Percentiles rank a stretch among this genome's conserved stretches.
Conservation (phyloP, 2,113 vertebrate species). For the Notothenia coriiceps region DNA sequence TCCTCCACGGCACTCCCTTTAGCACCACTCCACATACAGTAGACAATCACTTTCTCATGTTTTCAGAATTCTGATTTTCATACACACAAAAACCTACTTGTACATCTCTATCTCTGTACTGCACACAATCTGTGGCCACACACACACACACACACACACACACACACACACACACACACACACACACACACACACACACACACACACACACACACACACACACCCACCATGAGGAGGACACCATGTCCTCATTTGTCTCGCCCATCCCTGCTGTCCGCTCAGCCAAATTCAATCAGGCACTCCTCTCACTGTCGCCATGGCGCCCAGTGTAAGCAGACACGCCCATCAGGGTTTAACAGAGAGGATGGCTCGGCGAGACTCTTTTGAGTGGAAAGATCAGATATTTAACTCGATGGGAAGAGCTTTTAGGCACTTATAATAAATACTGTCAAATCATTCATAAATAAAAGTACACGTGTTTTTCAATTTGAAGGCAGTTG, state of each 20-base stretch:
- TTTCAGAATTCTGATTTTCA: slow-evolving; percentile 20
- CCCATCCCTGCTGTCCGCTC: slow-evolving; percentile 67
- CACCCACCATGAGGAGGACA: slow-evolving; percentile 55
- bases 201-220: slow-evolving; percentile 1
- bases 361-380: slow-evolving; percentile 10
- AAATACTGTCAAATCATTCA: background rate
- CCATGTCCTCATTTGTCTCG: slow-evolving; percentile 63
- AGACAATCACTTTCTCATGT: slow-evolving; percentile 8
- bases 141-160: background rate
- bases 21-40: background rate
- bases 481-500: background rate
- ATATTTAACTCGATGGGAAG: background rate
- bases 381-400: slow-evolving; percentile 1
- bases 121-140: background rate
- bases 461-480: background rate
- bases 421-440: background rate
- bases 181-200: background rate
- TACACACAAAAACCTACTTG: slow-evolving; percentile 13
- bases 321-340: slow-evolving; percentile 60
- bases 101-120: background rate
- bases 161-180: slow-evolving; percentile 4
- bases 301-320: slow-evolving; percentile 70
- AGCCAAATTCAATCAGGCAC: slow-evolving; percentile 78
- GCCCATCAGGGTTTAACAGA: slow-evolving; percentile 42
- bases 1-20: slow-evolving; percentile 17